Percentiles rank a stretch among this genome's conserved stretches.
Conservation (phyloP, 2,797 vertebrate genomes). For the Enoplosus armatus region DNA sequence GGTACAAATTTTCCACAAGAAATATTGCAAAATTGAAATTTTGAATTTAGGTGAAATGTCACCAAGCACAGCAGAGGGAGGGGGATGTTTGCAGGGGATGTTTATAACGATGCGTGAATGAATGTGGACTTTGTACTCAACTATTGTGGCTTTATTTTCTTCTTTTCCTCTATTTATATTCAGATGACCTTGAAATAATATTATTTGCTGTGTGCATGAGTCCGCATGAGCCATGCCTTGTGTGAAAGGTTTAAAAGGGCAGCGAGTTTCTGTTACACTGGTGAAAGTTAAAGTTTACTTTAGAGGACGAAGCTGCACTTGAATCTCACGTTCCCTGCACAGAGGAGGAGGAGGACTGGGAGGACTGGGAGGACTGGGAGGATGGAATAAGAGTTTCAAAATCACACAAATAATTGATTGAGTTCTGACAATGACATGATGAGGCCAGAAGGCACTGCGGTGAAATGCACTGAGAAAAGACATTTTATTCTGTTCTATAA, state of each 20-base stretch:
- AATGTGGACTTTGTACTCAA: constrained; percentile 66
- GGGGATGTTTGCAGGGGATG: constrained; percentile 38
- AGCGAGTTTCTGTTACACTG: constrained; percentile 64
- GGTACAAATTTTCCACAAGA: constrained; percentile 71
- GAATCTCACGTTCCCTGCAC: constrained; percentile 61
- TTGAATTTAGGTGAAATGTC: constrained; percentile 56
- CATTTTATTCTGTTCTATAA: neutral
- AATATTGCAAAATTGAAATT: constrained; percentile 50
- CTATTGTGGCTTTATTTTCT: constrained; percentile 67
- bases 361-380: constrained; percentile 21
- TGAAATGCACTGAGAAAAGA: constrained; percentile 9
- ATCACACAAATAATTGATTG: constrained; percentile 15
- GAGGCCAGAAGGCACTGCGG: neutral
- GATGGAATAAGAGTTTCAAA: neutral
- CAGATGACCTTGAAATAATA: constrained; percentile 61
- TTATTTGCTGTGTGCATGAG: constrained; percentile 74
- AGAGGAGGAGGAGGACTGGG: constrained; percentile 47
- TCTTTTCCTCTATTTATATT: constrained; percentile 72
- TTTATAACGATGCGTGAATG: constrained; percentile 65
- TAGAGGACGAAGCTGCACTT: constrained; percentile 56
- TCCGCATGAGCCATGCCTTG: constrained; percentile 73
- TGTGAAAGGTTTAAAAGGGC: constrained; percentile 45
- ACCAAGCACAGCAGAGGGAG: constrained; percentile 75
- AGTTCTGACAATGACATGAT: constrained; percentile 47
- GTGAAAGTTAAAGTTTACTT: constrained; percentile 67